Evolutionary conservation across 2,113 vertebrate genomes (phyloP).

Genomic region (Eudyptes chrysolophus): DNA sequence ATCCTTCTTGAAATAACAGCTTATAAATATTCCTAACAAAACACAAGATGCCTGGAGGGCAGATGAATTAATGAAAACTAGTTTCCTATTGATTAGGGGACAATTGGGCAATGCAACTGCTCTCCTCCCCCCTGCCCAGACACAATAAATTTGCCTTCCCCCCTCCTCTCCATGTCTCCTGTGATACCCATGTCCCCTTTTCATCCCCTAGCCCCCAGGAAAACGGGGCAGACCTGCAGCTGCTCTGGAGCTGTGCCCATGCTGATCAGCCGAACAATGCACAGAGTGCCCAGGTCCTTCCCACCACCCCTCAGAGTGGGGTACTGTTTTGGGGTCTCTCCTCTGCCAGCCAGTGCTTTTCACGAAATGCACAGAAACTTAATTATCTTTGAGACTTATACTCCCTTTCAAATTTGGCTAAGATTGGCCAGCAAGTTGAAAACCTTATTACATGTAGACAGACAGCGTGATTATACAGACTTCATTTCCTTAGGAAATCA

Average conservation of each 20-base stretch:
- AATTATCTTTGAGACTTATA: background rate
- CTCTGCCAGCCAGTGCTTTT: background rate
- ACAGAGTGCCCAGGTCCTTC: background rate
- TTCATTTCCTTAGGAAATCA: background rate
- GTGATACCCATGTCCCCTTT: background rate
- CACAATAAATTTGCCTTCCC: background rate
- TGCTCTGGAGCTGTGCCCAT: background rate
- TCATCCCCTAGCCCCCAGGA: background rate
- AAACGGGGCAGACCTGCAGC: background rate
- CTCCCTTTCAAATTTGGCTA: background rate
- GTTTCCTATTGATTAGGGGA: background rate
- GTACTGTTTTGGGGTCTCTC: background rate
- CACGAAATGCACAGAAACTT: background rate
- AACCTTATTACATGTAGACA: background rate
- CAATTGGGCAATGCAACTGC: background rate
- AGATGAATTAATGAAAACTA: background rate
- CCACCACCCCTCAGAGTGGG: background rate
- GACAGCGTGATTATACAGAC: fast-evolving
- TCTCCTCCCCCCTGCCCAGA: background rate
- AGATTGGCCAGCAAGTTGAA: background rate
- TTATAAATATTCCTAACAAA: slow-evolving; percentile 27
- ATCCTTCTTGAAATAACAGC: background rate
- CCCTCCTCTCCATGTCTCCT: background rate
- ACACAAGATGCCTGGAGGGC: background rate
- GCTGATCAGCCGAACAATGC: fast-evolving